These are phyloP conservation scores for Agrilus biguttatus DNA, from an alignment of 2,888 invertebrate genomes.

Conservation along the genomic window DNA sequence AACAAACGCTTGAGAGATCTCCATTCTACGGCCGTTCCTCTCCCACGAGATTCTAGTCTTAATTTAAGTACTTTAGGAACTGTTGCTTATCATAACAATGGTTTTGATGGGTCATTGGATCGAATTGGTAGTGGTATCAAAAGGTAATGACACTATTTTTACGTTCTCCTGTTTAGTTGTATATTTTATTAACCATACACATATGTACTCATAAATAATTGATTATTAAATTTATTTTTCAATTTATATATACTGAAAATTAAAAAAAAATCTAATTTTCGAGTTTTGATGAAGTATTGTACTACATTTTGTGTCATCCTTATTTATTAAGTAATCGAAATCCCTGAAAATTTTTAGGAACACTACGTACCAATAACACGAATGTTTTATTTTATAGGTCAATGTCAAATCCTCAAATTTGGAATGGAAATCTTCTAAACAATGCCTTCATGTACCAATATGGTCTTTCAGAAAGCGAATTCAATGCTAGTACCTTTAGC, in stretches of 20 bases:
- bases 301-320: too few species aligned
- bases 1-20: conserved; percentile 33
- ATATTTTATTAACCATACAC: not conserved
- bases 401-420: conserved; percentile 23
- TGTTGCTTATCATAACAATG: conserved; percentile 26
- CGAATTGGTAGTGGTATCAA: conserved; percentile 17
- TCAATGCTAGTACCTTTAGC: conserved; percentile 30
- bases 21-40: conserved; percentile 26
- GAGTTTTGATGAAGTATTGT: too few species aligned
- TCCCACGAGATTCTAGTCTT: conserved; percentile 18
- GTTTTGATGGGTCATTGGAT: conserved; percentile 25
- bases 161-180: too few species aligned
- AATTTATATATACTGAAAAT: too few species aligned
- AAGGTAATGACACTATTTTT: conserved; percentile 9
- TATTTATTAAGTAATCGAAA: too few species aligned
- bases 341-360: not conserved
- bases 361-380: too few species aligned
- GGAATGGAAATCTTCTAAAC: conserved; percentile 21
- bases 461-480: conserved; percentile 29
- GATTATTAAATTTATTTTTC: too few species aligned
- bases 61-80: conserved; percentile 14
- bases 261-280: too few species aligned
- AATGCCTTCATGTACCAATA: conserved; percentile 23
- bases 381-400: conserved; percentile 15
- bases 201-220: too few species aligned